Evolutionary conservation across 1,140 invertebrate species (phyloP).

Genomic region (Apocrypta bakeri): DNA sequence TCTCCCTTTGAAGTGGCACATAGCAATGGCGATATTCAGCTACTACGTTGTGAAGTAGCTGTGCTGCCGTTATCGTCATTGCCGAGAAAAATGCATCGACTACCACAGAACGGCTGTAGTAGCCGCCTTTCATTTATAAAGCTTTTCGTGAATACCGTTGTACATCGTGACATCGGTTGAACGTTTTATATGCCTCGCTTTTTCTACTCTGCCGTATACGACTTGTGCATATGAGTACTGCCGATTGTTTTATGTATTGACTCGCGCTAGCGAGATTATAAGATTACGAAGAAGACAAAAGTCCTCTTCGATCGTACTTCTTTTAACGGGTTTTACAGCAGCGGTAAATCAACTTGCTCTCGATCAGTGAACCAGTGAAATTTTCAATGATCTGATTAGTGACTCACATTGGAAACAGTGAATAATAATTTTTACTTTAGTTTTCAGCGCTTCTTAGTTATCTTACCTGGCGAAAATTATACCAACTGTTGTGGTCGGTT

Average conservation of each 20-base stretch:
- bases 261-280: conserved; percentile 8
- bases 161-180: no score
- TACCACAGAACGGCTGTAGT: background rate
- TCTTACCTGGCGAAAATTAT: no score
- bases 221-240: background rate
- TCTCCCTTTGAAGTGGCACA: conserved; percentile 26
- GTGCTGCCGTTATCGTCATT: background rate
- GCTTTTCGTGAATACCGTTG: background rate
- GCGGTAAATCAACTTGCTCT: no score
- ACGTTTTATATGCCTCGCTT: background rate
- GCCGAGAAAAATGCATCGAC: conserved; percentile 37
- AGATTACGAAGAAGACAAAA: conserved; percentile 22
- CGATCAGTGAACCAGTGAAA: no score
- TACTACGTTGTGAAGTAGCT: background rate
- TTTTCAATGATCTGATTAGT: no score
- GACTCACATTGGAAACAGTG: no score
- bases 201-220: background rate
- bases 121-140: background rate
- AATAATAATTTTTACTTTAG: no score
- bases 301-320: background rate
- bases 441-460: no score
- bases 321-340: no score
- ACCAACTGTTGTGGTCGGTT: no score
- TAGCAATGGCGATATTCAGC: conserved; percentile 5
- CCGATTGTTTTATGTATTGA: conserved; percentile 35